Percentiles rank a stretch among this genome's conserved stretches.
These are phyloP conservation scores for Catalaphyllia jardinei DNA, from an alignment of 64 coral and sea anemone species.

Conservation along the genomic window DNA sequence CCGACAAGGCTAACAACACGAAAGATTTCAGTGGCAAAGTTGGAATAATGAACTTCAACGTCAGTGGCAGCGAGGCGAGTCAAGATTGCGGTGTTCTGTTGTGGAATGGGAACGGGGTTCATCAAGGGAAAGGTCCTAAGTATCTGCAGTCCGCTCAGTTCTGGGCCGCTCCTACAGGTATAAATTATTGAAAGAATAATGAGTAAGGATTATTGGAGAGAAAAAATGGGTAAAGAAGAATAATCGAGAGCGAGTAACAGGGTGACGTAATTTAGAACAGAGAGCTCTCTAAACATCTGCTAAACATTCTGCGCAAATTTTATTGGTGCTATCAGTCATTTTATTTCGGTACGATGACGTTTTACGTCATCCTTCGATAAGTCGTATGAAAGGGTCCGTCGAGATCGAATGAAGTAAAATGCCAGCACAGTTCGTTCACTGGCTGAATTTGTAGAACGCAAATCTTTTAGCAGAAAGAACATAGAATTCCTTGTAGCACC, in stretches of 20 bases:
- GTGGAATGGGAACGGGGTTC: conserved; percentile 76
- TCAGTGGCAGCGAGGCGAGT: not conserved
- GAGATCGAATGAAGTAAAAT: no score
- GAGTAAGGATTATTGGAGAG: not conserved
- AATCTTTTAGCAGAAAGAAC: not conserved
- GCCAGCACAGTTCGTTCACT: no score
- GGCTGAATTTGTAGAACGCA: no score
- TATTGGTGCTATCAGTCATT: no score
- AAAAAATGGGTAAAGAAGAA: not conserved
- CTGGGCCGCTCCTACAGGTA: conserved; percentile 81
- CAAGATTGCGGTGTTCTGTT: conserved; percentile 62
- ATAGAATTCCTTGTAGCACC: no score
- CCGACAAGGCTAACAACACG: not conserved
- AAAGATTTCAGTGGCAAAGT: conserved; percentile 33
- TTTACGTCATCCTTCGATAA: no score
- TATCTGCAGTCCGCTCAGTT: conserved; percentile 52
- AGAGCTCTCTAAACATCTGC: no score
- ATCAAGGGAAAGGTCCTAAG: conserved; percentile 55
- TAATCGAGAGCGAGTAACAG: no score
- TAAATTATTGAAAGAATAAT: not conserved
- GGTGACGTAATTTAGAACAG: no score
- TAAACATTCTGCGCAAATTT: no score
- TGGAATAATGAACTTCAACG: conserved; percentile 85
- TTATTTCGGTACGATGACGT: no score
- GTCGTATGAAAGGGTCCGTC: no score